phyloP scores from a whole-genome alignment of 2,113 vertebrate genomes.

The Calcarius ornatus region DNA sequence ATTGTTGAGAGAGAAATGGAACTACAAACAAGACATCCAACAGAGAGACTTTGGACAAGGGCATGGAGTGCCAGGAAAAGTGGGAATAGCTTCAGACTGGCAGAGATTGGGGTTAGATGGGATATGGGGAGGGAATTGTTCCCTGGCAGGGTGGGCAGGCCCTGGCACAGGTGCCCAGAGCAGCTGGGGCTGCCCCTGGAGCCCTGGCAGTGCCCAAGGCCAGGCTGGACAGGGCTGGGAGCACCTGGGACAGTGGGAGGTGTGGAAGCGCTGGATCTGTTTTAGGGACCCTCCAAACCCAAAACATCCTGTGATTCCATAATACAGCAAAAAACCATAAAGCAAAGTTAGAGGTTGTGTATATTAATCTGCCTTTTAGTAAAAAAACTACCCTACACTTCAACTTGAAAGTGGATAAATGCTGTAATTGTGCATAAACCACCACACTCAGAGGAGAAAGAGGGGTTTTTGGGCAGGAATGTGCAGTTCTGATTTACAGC shows the following conservation, averaged over 20 bases:
- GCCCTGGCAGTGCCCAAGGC: neutral
- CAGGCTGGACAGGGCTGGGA: neutral
- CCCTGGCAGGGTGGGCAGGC: accelerated
- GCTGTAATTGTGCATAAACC: neutral
- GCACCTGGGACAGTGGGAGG: neutral
- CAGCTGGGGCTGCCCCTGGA: neutral
- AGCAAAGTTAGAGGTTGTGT: neutral
- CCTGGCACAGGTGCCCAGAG: neutral
- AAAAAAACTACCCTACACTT: neutral
- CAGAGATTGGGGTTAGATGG: neutral
- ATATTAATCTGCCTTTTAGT: neutral
- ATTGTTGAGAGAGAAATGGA: no score
- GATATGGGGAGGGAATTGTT: neutral
- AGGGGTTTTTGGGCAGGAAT: neutral
- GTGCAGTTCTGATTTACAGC: neutral
- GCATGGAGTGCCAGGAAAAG: no score
- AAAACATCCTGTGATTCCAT: neutral
- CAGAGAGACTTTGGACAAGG: neutral
- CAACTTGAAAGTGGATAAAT: neutral
- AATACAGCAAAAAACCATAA: neutral
- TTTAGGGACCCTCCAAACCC: neutral
- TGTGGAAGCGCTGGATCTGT: neutral
- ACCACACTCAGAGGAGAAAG: neutral
- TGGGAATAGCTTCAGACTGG: neutral
- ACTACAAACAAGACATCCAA: no score